Evolutionary conservation across 2,113 vertebrate species (phyloP), one percentile per base, ranked within the genome.

Genomic region (Pollachius pollachius): DNA sequence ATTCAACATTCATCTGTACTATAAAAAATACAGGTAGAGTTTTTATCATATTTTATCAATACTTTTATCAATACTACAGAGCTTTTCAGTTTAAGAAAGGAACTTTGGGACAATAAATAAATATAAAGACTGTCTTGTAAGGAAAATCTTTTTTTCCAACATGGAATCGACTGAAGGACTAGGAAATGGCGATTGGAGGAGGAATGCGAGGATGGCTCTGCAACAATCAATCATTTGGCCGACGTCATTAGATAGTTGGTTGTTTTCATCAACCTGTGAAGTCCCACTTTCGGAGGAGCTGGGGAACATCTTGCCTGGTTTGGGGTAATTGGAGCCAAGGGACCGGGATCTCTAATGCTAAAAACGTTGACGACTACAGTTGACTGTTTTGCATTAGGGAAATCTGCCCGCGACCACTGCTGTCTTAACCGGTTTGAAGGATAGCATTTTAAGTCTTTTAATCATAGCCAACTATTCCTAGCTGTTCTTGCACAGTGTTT

Each of bases 281-380:
- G 70, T 68, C 72, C 70, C 27, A 64, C 58, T 71, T 68, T 77
- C 62, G 72, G 67, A 76, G 64, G 72, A 9, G 69, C 30, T 58
- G 72, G 58, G 18, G 52, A 61, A 73, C 64, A 13, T 9, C 41
- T 34, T 37, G 48, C 67, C 77, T 68, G 64, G 54, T 76, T 73
- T 62, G 17, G 27, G 21, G 76, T 81, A 83, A 87, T 75, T 85
- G 72, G 78, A 80, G 74, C 72, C 52, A 63, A 59, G 81, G 73
- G 79, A 78, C n/a, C 62, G 13, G 54, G 48, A 65, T 57, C 67
- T 77, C 64, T 61, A 77, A 76, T 66, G 52, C 37, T 48, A 69
- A 74, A 73, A 52, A 62, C 48, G 81, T 69, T 62, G 77, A 77
- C 59, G 75, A 78, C 57, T 16, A 65, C 41, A 78, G 37, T 76